Conservation (phyloP, 2,113 vertebrate genomes). For the Sturnus vulgaris region DNA sequence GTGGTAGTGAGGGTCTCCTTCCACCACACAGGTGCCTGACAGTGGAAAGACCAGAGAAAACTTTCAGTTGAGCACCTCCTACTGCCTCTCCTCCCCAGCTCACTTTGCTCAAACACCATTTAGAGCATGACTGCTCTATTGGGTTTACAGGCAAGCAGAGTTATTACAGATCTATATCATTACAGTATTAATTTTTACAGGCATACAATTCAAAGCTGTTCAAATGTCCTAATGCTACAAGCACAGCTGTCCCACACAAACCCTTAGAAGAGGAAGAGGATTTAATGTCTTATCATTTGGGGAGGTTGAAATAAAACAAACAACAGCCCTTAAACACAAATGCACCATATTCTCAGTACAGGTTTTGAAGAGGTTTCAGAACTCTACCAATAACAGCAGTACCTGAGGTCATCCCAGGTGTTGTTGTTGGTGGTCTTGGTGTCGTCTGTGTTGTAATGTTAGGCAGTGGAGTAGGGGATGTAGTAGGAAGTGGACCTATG, state of each 20-base stretch:
- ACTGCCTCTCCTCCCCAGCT: too few relatives aligned
- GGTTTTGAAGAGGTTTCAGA: neutral
- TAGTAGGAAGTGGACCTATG: neutral
- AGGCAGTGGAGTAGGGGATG: neutral
- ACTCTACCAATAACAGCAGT: neutral
- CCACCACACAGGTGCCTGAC: too few relatives aligned
- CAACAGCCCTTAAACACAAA: accelerated
- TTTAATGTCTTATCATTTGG: too few relatives aligned
- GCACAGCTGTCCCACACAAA: too few relatives aligned
- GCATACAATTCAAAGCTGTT: neutral
- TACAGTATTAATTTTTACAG: neutral
- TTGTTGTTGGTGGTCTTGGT: neutral
- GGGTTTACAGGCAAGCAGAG: neutral
- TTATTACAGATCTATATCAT: neutral
- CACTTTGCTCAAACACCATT: too few relatives aligned
- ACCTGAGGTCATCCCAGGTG: neutral
- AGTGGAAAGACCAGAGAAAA: too few relatives aligned
- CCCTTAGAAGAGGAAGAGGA: neutral
- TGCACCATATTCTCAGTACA: neutral
- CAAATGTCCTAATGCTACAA: neutral
- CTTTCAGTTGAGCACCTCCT: too few relatives aligned
- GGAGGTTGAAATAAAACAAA: neutral
- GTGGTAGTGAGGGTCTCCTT: too few relatives aligned
- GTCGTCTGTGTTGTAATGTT: neutral
- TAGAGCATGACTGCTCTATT: too few relatives aligned